These are phyloP conservation scores for Campoplex nolae DNA, from an alignment of 2,888 invertebrate genomes.

Conservation along the genomic window DNA sequence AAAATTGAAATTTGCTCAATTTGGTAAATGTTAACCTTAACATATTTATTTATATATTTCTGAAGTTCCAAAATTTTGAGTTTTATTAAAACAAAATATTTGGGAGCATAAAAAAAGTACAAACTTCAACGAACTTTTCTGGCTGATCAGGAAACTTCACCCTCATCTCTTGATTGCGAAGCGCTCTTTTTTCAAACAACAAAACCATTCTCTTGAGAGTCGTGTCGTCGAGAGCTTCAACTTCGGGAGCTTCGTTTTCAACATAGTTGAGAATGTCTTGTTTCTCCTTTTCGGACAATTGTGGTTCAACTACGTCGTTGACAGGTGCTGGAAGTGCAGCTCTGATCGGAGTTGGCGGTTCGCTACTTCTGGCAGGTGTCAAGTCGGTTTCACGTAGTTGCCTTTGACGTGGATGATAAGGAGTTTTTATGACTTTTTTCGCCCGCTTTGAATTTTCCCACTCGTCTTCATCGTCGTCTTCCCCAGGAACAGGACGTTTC, in stretches of 20 bases:
- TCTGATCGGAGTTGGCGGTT: conserved; percentile 79
- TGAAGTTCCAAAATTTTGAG: too few species aligned
- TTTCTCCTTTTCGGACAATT: conserved; percentile 90
- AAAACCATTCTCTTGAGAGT: conserved; percentile 95
- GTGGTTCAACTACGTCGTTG: conserved; percentile 87
- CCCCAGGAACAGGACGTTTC: conserved; percentile 89
- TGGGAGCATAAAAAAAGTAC: too few species aligned
- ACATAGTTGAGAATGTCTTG: conserved; percentile 93
- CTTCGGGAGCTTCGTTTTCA: conserved; percentile 92
- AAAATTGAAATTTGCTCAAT: too few species aligned
- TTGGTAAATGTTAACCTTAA: too few species aligned
- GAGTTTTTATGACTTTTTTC: conserved; percentile 85
- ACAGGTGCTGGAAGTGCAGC: conserved; percentile 85
- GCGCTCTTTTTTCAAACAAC: conserved; percentile 96
- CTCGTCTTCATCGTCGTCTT: conserved; percentile 88
- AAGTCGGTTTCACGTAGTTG: conserved; percentile 78
- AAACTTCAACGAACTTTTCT: conserved; percentile 88
- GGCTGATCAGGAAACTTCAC: conserved; percentile 99
- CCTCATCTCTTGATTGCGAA: conserved; percentile 98
- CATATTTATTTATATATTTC: too few species aligned
- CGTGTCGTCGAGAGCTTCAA: conserved; percentile 95
- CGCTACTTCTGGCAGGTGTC: conserved; percentile 72
- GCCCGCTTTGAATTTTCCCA: conserved; percentile 87
- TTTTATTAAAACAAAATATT: too few species aligned
- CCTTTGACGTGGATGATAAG: conserved; percentile 83